Evolutionary conservation across 2,888 invertebrate species (phyloP), one percentile per base, ranked within the genome.

Genomic region (Stenurella melanura): DNA sequence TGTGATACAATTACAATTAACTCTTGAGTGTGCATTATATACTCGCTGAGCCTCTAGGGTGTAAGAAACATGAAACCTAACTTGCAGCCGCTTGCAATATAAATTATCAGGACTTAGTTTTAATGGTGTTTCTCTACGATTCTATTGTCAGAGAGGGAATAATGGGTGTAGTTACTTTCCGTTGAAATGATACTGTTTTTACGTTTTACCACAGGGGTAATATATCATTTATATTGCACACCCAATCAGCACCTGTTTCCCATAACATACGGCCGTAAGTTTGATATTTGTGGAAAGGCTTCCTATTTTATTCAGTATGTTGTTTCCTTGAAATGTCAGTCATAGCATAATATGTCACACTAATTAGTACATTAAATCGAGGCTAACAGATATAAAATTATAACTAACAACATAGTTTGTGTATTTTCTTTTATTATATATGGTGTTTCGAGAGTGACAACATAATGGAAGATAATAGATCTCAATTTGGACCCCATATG

Each of bases 61-160:
- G 50, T 50, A 50, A 15, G 50, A 7, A 50, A 50, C n/a, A n/a
- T n/a, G 50, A 50, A 50, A 50, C 50, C n/a, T n/a, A 50, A 17
- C 64, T 15, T 63, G 38, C 63, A 64, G 63, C 26, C 26, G 17
- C 42, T 30, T 18, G 17, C 17, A 18, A 42, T 64, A 64, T 64
- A 64, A 64, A 64, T 64, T 42, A 64, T 38, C 38, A 7, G 63
- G 19, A 1, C 18, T 64, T 38, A 19, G 38, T 64, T 64, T 42
- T 42, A 18, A 50, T 50, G 50, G 50, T 50, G 50, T 50, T 50
- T 50, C 50, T 50, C 50, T 50, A 50, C 50, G 50, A 50, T 50
- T n/a, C 50, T 50, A 50, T 50, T 50, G 50, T 50, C n/a, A 50
- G 50, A 50, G 50, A 50, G 50, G 50, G 42, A 42, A 42, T 42